Base-by-base conservation (phyloP, 2,113 vertebrate species). In the Dipodomys ordii region DNA sequence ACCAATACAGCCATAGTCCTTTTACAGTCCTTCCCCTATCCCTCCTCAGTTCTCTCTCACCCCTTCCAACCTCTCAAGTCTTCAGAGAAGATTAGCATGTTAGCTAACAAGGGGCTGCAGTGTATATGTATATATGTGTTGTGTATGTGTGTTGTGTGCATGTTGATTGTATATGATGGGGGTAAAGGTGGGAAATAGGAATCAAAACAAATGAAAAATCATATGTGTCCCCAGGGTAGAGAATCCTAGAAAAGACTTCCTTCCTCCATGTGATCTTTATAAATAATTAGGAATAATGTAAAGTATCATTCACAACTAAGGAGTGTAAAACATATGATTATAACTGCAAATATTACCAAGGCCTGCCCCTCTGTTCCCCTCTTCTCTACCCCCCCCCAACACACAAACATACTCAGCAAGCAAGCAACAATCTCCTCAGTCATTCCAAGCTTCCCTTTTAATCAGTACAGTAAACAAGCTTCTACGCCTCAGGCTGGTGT, bases 401-500 rank as follows among this genome's bases (percentile, higher is more conserved):
- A 79, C 35, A 44, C 4, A 67, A 11, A 82, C 35, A 60, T 25
- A 67, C 81, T 62, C 53, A 85, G n/a, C 22, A 35, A 27, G 53
- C 49, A 32, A 92, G 68, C 79, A 69, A 88, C 60, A 62, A 39
- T 88, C 93, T 90, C 28, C 67, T 92, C 83, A 85, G 78, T 85
- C 79, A 80, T 76, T 93, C 85, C 77, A 92, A 91, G 71, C 53
- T 93, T 95, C 77, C 87, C 87, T 85, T 95, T 95, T 95, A 96
- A 97, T 96, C 92, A 94, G 84, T 89, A 82, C 49, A 82, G 71
- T 88, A 95, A 96, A 97, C 87, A 93, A 90, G 94, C 87, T 86
- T 46, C 71, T 68, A 0, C 53, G 95, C 95, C 95, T 95, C 65
- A 53, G 93, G 96, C 92, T 83, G 65, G 53, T 12, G 0, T 88